Evolutionary conservation across 2,888 invertebrate genomes (phyloP).

Genomic region (Adelognathus sp.): DNA sequence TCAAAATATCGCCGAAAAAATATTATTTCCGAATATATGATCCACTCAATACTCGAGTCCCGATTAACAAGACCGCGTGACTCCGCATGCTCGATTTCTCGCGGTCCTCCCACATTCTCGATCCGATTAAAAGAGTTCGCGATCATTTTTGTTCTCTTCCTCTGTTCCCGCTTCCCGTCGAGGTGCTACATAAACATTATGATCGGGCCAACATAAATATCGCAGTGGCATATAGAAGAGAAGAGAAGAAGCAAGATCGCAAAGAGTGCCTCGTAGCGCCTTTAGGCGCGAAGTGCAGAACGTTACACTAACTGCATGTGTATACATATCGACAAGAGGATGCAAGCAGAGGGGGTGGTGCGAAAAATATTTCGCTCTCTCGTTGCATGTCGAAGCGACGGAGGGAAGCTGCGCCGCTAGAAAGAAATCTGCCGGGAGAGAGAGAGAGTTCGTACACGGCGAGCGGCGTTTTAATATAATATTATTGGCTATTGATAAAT

Average conservation of each 20-base stretch:
- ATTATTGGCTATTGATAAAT: constrained; percentile 82
- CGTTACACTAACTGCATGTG: constrained; percentile 35
- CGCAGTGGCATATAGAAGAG: constrained; percentile 44
- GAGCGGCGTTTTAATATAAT: constrained; percentile 79
- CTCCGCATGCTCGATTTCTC: constrained; percentile 61
- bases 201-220: constrained; percentile 70
- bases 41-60: neutral
- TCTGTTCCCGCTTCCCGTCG: constrained; percentile 50
- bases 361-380: constrained; percentile 50
- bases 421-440: constrained; percentile 46
- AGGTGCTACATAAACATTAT: constrained; percentile 70
- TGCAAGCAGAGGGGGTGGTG: constrained; percentile 4
- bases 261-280: constrained; percentile 55
- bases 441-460: constrained; percentile 39
- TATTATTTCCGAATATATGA: neutral
- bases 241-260: constrained; percentile 26
- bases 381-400: neutral
- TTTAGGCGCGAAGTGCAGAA: constrained; percentile 49
- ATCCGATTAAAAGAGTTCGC: constrained; percentile 69
- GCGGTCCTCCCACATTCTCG: constrained; percentile 69
- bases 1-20: too few species aligned
- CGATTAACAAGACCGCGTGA: constrained; percentile 55
- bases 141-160: constrained; percentile 15
- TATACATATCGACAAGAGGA: constrained; percentile 18
- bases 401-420: constrained; percentile 39